Base-by-base conservation (phyloP, 2,113 vertebrate species). In the Brachypodius melanocephalos region DNA sequence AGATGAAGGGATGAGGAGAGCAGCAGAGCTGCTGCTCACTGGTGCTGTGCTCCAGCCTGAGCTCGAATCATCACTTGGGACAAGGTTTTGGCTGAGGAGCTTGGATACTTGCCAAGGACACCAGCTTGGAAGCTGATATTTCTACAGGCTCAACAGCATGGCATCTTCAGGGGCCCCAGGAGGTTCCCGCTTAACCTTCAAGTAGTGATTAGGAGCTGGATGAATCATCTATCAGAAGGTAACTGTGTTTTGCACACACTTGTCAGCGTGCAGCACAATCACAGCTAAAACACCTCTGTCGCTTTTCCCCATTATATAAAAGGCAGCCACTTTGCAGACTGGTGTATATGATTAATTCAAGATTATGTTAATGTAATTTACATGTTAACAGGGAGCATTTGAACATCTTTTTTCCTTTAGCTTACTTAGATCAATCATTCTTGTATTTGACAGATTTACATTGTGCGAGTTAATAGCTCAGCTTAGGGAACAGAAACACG, bases 361-460 rank as follows among this genome's bases (percentile, higher is more conserved):
- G 78, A 95, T 66, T 95, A 96, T 97, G 95, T 80, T 94, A 95
- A 97, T 96, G 91, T n/a, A 96, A 96, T 96, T 93, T 96, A 95
- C 95, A 88, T 85, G 67, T 93, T 97, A 97, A 95, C 81, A 77
- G 85, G 72, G 68, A 94, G 68, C 55, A 65, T 96, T 83, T 86
- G 51, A 95, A 81, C 63, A 90, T 80, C 82, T 89, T 88, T 97
- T 97, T 73, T 93, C 85, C 85, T 88, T 88, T 84, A 67, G 88
- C 69, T 86, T 95, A 55, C 63, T 91, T 61, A 78, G 72, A 94
- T 94, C 81, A 74, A 96, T 94, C 93, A 96, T 85, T 90, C 68
- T 71, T 81, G 59, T 45, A 77, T 80, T 90, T 95, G 94, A 90
- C 81, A 91, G 93, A 67, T 51, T 88, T 80, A 63, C 14, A 92